A percentile compares a stretch with the other conserved stretches of the same genome.
These are phyloP conservation scores for Protobothrops flavoviridis DNA, from an alignment of 2,113 vertebrate species.

Conservation along the genomic window DNA sequence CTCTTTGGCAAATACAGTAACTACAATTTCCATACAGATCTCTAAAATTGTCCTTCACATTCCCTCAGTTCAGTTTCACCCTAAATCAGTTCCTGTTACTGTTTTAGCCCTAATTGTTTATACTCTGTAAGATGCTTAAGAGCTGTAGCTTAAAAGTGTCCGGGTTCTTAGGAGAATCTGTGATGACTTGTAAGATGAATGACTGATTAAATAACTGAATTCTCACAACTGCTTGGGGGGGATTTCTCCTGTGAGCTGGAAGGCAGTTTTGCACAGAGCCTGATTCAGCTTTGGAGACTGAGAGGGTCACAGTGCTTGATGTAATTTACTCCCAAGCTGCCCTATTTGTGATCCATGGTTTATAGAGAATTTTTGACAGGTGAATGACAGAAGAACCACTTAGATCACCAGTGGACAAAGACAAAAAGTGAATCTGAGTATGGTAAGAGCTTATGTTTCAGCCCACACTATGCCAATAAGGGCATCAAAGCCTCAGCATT, in stretches of 20 bases:
- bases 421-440: not conserved
- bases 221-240: not conserved
- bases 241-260: not conserved
- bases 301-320: not conserved
- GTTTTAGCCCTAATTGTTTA: not conserved
- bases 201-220: not conserved
- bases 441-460: not conserved
- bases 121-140: not conserved
- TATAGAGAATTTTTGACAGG: not conserved
- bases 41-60: not conserved
- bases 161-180: not conserved
- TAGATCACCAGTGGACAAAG: not conserved
- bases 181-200: not conserved
- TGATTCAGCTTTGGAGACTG: not conserved
- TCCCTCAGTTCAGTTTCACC: not conserved
- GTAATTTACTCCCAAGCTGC: not conserved
- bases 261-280: not conserved
- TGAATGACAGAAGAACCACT: not conserved
- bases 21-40: not conserved
- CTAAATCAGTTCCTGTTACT: not conserved
- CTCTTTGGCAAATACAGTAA: not conserved
- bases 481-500: not conserved
- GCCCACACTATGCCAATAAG: not conserved
- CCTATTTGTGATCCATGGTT: not conserved
- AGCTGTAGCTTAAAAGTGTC: not conserved